Evolutionary conservation across 2,888 invertebrate species (phyloP).

Genomic region (Chloroclystis v-ata): DNA sequence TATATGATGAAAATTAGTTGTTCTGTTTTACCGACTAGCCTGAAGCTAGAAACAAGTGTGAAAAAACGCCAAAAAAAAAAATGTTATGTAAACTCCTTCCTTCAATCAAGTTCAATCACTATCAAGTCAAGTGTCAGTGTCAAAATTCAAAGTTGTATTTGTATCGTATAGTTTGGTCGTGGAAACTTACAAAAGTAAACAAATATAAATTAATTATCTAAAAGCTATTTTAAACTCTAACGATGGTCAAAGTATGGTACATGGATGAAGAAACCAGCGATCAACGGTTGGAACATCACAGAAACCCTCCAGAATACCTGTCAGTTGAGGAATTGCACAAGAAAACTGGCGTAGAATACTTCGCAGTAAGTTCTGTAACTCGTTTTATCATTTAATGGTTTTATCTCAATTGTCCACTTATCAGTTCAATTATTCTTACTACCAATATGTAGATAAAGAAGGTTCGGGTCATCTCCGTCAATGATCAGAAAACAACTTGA

Average conservation of each 20-base stretch:
- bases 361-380: conserved; percentile 79
- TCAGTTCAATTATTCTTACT: neutral
- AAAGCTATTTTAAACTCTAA: too few species aligned
- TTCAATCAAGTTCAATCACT: neutral
- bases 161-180: too few species aligned
- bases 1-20: too few species aligned
- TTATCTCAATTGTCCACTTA: conserved; percentile 3
- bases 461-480: too few species aligned
- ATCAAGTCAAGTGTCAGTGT: neutral
- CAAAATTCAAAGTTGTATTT: neutral
- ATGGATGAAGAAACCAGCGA: conserved; percentile 84
- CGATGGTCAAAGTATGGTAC: conserved; percentile 94
- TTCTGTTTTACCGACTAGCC: too few species aligned
- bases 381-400: neutral
- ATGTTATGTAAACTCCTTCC: too few species aligned
- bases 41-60: too few species aligned
- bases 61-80: too few species aligned
- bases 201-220: too few species aligned
- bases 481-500: neutral
- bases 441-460: neutral
- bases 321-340: conserved; percentile 81
- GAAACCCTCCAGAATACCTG: conserved; percentile 85
- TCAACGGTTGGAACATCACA: conserved; percentile 90
- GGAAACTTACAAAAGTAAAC: neutral
- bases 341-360: conserved; percentile 92